Base-by-base conservation (phyloP, 2,797 vertebrate species). In the Eulemur mongoz region DNA sequence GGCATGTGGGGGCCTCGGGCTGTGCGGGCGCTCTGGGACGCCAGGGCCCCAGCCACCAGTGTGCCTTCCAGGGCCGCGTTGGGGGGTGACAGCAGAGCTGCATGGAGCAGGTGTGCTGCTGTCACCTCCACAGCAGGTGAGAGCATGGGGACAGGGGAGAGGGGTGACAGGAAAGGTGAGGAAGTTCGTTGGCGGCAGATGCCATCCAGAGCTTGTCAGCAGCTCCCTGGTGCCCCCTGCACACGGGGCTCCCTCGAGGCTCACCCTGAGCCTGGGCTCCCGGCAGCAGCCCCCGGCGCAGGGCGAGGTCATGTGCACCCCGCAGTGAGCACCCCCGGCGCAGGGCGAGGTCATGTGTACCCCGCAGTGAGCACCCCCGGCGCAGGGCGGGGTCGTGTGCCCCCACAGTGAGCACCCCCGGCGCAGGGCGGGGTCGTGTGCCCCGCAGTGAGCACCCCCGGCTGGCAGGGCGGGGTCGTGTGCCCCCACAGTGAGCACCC, bases 151-250 rank as follows among this genome's bases (percentile, higher is more conserved):
- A 40, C 38, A 7, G 27, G 65, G 52, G 27, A 27, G 27, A 43
- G 54, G 38, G 0, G 1, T 2, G 61, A 27, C 27, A 1, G 30
- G 14, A 54, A 23, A 1, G 1, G 3, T 0, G 2, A 40, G 1
- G 52, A 23, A 0, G 40, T 0, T 11, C 1, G 5, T 7, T 43
- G 8, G 22, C 14, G 40, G 61, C 40, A 2, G 4, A 50, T 0
- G 6, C 0, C 18, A 2, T 17, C 54, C 78, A 4, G 30, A 25
- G 12, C 2, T 32, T 23, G 18, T 82, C 65, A 4, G 18, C 22
- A 14, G 78, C 12, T 30, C 12, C 10, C 11, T 7, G 20, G 14
- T 2, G 4, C 2, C 18, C 43, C 5, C 18, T n/a, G 30, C 5
- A 6, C 5, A 27, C 10, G 9, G 32, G 22, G 50, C 32, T n/a